phyloP scores from a whole-genome alignment of 2,888 invertebrate species.

The Diploptera punctata region DNA sequence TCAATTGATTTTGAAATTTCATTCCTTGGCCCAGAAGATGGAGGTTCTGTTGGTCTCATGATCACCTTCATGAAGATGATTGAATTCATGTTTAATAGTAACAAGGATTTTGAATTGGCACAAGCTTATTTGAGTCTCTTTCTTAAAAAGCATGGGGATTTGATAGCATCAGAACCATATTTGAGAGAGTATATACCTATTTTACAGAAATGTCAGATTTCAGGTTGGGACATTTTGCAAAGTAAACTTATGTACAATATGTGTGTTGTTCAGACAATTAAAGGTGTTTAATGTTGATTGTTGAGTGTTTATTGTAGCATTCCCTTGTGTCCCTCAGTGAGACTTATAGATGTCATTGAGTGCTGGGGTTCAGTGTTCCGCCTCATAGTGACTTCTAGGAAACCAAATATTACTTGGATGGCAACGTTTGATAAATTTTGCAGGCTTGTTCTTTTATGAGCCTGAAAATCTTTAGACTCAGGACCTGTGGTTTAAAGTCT shows the following conservation, averaged over 20 bases:
- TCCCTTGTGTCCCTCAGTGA: no score
- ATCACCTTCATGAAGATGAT: constrained; percentile 79
- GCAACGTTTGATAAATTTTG: no score
- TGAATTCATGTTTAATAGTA: constrained; percentile 71
- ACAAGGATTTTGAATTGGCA: constrained; percentile 85
- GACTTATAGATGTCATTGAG: no score
- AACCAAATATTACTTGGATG: no score
- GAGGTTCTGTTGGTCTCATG: constrained; percentile 75
- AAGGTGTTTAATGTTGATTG: constrained; percentile 65
- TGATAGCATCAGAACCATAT: constrained; percentile 62
- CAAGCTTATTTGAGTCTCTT: constrained; percentile 91
- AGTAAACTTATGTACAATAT: constrained; percentile 74
- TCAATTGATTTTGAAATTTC: constrained; percentile 88
- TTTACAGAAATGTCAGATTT: constrained; percentile 65
- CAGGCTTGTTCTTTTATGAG: no score
- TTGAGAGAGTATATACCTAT: constrained; percentile 62
- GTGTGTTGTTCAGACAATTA: constrained; percentile 77
- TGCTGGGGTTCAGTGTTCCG: no score
- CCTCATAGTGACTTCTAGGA: no score
- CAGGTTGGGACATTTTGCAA: constrained; percentile 72
- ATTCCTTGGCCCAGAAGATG: constrained; percentile 74
- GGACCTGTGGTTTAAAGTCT: no score
- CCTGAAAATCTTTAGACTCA: no score
- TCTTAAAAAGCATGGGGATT: constrained; percentile 77
- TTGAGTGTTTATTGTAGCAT: no score